Base-by-base conservation (phyloP, 2,797 vertebrate species). In the Pangasius mekongensis region DNA sequence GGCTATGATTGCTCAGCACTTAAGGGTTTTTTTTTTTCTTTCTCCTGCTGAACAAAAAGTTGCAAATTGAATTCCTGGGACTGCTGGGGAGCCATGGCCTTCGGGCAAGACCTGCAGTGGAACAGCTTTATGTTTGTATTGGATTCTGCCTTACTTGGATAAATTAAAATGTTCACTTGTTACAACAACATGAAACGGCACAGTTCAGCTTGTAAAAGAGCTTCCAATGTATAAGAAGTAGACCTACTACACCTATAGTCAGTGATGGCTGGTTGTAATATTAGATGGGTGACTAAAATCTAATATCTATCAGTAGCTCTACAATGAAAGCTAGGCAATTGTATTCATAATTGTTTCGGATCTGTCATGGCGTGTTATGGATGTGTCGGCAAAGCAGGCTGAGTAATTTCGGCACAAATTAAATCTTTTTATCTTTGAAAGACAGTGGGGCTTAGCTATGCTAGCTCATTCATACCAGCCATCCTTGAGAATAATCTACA, bases 1-100 rank as follows among this genome's bases (percentile, higher is more conserved):
- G 64, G 62, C 62, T 52, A 27, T 84, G 62, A 84, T 84, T 67
- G n/a, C n/a, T 84, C 43, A 84, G 82, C 82, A 67, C n/a, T 83
- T 83, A 43, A 80, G 16, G 24, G 14, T n/a, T 5, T 39, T 60
- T 81, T 80, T 8, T 14, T 11, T 30, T n/a, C n/a, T 76, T n/a
- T 22, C 1, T 2, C 24, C 5, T 33, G 1, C 11, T 66, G 36
- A 83, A 83, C 36, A 83, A 39, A 64, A 83, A 64, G 82, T 66
- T 66, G 82, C 62, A 84, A 83, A 84, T 84, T 84, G 4, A 84
- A 84, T 52, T 67, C n/a, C 20, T 84, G 47, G 1, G 47, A 67
- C 43, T 52, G 27, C 62, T 30, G 18, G 10, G 20, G n/a, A 67
- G 47, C 9, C 27, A 52, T 0, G 47, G 62, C 39, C 43, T 5